Percentiles rank a stretch among this genome's conserved stretches.
Evolutionary conservation across 1,140 invertebrate species (phyloP).

Genomic region (Cotesia glomerata): DNA sequence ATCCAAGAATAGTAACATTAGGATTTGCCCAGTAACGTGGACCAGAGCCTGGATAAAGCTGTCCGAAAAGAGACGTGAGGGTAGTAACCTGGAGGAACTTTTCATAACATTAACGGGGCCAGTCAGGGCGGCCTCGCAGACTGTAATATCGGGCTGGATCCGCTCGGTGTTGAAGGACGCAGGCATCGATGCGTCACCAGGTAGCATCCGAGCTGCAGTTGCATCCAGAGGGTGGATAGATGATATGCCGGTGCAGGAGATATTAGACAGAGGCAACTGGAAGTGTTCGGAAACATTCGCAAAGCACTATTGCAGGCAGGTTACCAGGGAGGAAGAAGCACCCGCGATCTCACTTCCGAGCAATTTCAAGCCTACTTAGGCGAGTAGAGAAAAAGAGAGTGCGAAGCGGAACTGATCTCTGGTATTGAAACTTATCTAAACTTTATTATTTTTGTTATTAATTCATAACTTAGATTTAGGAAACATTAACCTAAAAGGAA

Average conservation of each 20-base stretch:
- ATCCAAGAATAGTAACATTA: neutral
- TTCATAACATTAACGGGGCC: slow-evolving; percentile 15
- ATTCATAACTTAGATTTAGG: no score
- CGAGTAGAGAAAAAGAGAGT: no score
- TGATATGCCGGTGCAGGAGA: slow-evolving; percentile 36
- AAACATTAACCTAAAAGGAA: no score
- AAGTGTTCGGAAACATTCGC: slow-evolving; percentile 24
- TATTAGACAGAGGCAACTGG: slow-evolving; percentile 31
- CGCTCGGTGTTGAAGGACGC: slow-evolving; percentile 30
- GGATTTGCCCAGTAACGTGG: slow-evolving; percentile 8
- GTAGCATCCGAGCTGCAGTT: slow-evolving; percentile 44
- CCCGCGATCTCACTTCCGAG: neutral
- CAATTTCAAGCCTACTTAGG: slow-evolving; percentile 5
- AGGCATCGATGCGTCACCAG: slow-evolving; percentile 37
- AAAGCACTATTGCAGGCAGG: slow-evolving; percentile 21
- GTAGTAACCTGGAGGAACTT: neutral
- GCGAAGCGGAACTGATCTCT: no score
- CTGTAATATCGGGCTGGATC: slow-evolving; percentile 39
- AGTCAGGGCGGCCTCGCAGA: slow-evolving; percentile 12
- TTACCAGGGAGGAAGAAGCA: neutral
- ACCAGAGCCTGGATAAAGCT: slow-evolving; percentile 4
- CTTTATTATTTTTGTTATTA: no score
- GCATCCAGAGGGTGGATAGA: slow-evolving; percentile 38
- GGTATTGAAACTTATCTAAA: no score
- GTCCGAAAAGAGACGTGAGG: slow-evolving; percentile 1